phyloP scores from a whole-genome alignment of 2,888 invertebrate genomes.

The Nesidiocoris tenuis region DNA sequence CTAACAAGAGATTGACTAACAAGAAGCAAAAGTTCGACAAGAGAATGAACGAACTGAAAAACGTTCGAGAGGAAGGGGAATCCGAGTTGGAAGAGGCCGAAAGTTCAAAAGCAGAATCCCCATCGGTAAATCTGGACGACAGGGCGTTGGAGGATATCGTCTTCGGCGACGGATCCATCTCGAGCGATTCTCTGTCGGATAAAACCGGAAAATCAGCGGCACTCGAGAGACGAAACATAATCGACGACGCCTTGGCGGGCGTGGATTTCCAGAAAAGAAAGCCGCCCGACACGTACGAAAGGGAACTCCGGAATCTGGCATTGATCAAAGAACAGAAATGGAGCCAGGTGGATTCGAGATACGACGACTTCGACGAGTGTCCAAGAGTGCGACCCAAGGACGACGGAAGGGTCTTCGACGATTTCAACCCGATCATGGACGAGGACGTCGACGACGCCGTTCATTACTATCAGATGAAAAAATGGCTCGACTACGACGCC shows the following conservation, averaged over 20 bases:
- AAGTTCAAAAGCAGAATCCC: not conserved
- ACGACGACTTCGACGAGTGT: constrained; percentile 24
- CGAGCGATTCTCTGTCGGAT: constrained; percentile 16
- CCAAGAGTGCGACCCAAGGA: not conserved
- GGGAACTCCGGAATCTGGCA: constrained; percentile 10
- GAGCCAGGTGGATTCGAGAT: constrained; percentile 10
- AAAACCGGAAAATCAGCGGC: constrained; percentile 6
- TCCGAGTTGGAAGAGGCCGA: not conserved
- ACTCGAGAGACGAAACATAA: not conserved
- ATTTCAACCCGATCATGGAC: constrained; percentile 24
- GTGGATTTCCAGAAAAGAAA: not conserved
- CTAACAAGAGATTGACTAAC: not conserved
- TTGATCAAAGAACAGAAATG: constrained; percentile 22
- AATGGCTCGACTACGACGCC: constrained; percentile 32
- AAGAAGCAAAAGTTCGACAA: constrained; percentile 23
- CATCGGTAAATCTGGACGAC: not conserved
- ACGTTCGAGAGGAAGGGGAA: constrained; percentile 16
- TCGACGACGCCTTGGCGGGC: constrained; percentile 11
- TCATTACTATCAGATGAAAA: constrained; percentile 28
- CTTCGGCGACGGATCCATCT: constrained; percentile 14
- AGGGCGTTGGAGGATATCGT: constrained; percentile 15
- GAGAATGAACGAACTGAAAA: constrained; percentile 21
- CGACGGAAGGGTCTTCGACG: constrained; percentile 12
- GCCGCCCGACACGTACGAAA: not conserved
- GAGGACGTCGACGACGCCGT: constrained; percentile 30